Base-by-base conservation (phyloP, 2,113 vertebrate genomes). In the Morone chrysops region DNA sequence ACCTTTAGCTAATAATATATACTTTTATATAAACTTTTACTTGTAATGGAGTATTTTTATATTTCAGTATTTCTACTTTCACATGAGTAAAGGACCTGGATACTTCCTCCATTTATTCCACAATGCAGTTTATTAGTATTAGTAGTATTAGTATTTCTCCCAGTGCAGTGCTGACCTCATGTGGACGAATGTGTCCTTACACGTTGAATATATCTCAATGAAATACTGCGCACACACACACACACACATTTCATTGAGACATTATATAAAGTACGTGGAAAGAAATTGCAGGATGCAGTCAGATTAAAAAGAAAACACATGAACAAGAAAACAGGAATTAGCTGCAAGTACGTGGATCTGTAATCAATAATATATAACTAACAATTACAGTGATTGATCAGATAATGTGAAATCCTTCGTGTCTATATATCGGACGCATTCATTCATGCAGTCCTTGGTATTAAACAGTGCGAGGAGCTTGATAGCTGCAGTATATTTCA, bases 101-200 rank as follows among this genome's bases (percentile, higher is more conserved):
- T 68, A 36, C 14, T 20, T 62, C 22, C 12, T 67, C 38, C 12
- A 5, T 2, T 54, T 14, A 12, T 14, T 36, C 20, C 9, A 18
- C 20, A 65, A n/a, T 41, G 31, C 31, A 31, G 3, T 2, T 31
- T 31, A 31, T n/a, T n/a, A n/a, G n/a, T n/a, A n/a, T n/a, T n/a
- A n/a, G n/a, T n/a, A n/a, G n/a, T n/a, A n/a, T n/a, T n/a, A n/a
- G 38, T 43, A 11, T 65, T 45, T 59, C 25, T 61, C 17, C 8
- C 48, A 53, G 83, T 86, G 78, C 88, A 85, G 78, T 83, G 86
- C 84, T 92, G 95, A 74, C 94, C 88, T 87, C 92, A 8, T 89
- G 94, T 95, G 95, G 95, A 85, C 73, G 87, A 51, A 84, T 17
- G 13, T 8, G 25, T 76, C 4, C 1, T 31, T 75, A n/a, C 89